Conservation (phyloP, 2,113 vertebrate species). For the Oenanthe melanoleuca region DNA sequence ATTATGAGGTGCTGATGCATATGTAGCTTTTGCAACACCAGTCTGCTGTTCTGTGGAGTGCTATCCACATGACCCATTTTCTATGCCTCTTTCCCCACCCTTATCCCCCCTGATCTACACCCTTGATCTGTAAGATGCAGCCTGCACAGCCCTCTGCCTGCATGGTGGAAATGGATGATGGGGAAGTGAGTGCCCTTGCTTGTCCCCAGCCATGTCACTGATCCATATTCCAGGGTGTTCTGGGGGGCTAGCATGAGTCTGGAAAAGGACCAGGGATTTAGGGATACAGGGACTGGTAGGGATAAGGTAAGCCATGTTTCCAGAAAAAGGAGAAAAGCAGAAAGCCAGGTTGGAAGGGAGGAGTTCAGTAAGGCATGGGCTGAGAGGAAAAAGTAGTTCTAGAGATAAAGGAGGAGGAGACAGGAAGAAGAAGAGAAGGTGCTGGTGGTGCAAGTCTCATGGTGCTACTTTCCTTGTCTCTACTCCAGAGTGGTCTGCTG, state of each 20-base stretch:
- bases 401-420: background rate
- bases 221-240: background rate
- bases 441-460: background rate
- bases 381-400: background rate
- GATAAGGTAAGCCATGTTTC: background rate
- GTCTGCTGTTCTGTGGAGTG: background rate
- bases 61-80: fast-evolving
- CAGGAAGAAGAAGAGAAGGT: background rate
- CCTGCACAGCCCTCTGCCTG: background rate
- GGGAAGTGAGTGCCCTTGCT: background rate
- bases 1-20: background rate
- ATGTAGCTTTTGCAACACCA: background rate
- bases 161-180: background rate
- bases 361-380: background rate
- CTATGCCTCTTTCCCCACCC: background rate
- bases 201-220: background rate
- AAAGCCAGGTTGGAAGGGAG: background rate
- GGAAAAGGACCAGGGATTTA: background rate
- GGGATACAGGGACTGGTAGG: background rate
- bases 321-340: background rate
- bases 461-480: background rate
- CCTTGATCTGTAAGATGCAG: background rate
- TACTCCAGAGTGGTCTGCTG: background rate
- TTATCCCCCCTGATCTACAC: background rate
- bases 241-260: background rate